Evolutionary conservation across 2,797 vertebrate genomes (phyloP).

Genomic region (Trachurus trachurus): DNA sequence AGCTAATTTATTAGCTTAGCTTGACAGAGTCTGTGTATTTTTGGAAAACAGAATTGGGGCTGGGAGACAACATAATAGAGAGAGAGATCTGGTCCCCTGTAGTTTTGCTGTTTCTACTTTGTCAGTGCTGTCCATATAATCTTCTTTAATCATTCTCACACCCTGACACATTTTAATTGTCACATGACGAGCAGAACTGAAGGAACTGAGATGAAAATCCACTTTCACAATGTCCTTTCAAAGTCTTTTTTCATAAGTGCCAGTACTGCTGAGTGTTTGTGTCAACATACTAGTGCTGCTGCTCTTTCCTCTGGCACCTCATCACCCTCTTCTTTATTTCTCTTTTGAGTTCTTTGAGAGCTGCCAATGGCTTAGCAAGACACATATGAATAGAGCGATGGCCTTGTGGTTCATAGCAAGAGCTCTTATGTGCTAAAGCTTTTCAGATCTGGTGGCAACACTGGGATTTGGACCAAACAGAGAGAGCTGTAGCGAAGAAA

Average conservation of each 20-base stretch:
- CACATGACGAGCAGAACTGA: conserved; percentile 28
- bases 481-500: neutral
- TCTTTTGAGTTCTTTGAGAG: conserved; percentile 35
- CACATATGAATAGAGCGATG: conserved; percentile 36
- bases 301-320: conserved; percentile 45
- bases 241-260: conserved; percentile 8
- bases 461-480: conserved; percentile 4
- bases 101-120: conserved; percentile 3
- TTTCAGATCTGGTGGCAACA: conserved; percentile 19
- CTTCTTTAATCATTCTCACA: neutral
- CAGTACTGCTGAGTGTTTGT: conserved; percentile 14
- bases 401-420: conserved; percentile 42
- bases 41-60: conserved; percentile 1
- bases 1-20: conserved; percentile 3
- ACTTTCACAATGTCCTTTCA: conserved; percentile 14
- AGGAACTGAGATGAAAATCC: neutral
- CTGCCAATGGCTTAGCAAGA: conserved; percentile 35
- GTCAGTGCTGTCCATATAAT: conserved; percentile 15
- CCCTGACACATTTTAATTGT: conserved; percentile 35
- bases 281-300: conserved; percentile 28
- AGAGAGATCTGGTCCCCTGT: neutral
- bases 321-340: conserved; percentile 25
- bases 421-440: conserved; percentile 12
- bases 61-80: neutral
- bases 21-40: conserved; percentile 22